phyloP scores from a whole-genome alignment of 2,888 invertebrate species.

The Altica lythri region DNA sequence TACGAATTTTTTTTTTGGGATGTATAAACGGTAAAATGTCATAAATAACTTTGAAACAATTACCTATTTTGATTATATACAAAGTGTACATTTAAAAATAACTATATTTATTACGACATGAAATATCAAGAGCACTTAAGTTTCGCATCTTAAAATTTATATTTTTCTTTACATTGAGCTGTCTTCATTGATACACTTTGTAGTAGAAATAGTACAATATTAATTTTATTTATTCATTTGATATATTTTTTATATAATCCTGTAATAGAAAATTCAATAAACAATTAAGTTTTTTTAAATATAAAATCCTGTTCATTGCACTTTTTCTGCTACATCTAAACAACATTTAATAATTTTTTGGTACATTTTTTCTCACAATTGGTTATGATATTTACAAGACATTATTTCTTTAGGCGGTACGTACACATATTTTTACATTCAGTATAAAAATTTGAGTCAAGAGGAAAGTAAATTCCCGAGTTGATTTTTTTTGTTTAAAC shows the following conservation, averaged over 20 bases:
- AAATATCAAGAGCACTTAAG: slow-evolving; percentile 60
- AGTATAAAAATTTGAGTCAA: background rate
- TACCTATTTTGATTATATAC: slow-evolving; percentile 57
- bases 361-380: background rate
- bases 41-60: slow-evolving; percentile 53
- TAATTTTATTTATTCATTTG: no score
- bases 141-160: slow-evolving; percentile 56
- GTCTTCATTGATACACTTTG: slow-evolving; percentile 53
- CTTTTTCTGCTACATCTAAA: background rate
- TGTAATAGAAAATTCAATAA: no score
- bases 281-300: no score
- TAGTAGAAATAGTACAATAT: slow-evolving; percentile 3
- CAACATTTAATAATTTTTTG: slow-evolving; percentile 1
- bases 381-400: slow-evolving; percentile 1
- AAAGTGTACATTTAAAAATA: slow-evolving; percentile 59
- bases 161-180: slow-evolving; percentile 51
- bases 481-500: no score
- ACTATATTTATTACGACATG: slow-evolving; percentile 56
- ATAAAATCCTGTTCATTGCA: no score
- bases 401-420: background rate
- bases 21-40: slow-evolving; percentile 37
- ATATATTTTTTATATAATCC: no score
- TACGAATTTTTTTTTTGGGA: slow-evolving; percentile 32
- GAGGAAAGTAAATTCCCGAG: background rate
- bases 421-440: background rate